Conservation (phyloP, 2,113 vertebrate genomes). For the Anseranas semipalmata region DNA sequence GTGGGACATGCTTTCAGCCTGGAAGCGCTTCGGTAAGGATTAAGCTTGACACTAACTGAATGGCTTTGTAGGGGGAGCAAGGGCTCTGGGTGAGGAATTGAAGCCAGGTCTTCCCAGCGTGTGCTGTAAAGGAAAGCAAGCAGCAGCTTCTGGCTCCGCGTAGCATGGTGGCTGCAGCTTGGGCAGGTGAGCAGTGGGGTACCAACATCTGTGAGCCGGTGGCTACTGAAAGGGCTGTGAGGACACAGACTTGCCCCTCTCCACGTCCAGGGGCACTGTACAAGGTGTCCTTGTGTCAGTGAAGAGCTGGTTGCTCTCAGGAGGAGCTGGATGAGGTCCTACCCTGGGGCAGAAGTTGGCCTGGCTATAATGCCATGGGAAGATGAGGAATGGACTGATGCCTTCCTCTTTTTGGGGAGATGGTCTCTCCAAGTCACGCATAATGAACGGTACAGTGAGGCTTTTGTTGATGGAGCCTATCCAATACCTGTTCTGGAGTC, state of each 20-base stretch:
- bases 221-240: background rate
- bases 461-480: background rate
- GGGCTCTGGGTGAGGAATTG: background rate
- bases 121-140: background rate
- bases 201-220: background rate
- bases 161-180: background rate
- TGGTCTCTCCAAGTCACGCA: background rate
- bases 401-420: background rate
- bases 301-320: background rate
- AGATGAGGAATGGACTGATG: background rate
- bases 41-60: background rate
- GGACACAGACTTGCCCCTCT: background rate
- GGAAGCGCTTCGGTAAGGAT: background rate
- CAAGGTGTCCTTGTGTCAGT: accelerated
- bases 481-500: background rate
- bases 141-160: background rate
- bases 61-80: background rate
- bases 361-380: accelerated
- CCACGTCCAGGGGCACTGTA: accelerated
- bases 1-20: background rate
- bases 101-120: background rate
- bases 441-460: background rate
- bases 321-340: background rate
- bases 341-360: background rate
- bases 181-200: background rate